Conservation (phyloP, 1,140 invertebrate species). For the Dreissena polymorpha region DNA sequence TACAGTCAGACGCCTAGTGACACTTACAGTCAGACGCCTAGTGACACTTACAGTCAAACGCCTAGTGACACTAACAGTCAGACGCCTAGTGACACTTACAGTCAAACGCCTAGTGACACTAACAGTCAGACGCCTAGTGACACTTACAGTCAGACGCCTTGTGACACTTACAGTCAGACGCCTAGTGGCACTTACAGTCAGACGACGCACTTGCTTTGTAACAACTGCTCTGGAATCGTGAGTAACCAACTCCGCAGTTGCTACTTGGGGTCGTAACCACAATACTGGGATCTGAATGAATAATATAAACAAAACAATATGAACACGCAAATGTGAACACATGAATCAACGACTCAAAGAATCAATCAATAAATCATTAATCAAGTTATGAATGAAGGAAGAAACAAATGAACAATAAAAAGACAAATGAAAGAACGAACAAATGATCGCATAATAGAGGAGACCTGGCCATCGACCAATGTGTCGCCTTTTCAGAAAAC, state of each 20-base stretch:
- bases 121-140: not conserved
- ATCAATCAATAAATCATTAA: too few species aligned
- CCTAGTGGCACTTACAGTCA: not conserved
- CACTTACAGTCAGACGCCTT: not conserved
- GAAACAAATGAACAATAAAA: too few species aligned
- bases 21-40: not conserved
- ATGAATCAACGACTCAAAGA: too few species aligned
- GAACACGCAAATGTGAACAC: too few species aligned
- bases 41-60: not conserved
- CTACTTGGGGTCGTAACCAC: not conserved
- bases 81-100: not conserved
- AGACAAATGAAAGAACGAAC: too few species aligned
- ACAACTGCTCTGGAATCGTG: not conserved
- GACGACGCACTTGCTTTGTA: constrained; percentile 17
- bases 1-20: too few species aligned
- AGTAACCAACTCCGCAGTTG: constrained; percentile 9
- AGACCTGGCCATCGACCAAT: too few species aligned
- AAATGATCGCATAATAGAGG: too few species aligned
- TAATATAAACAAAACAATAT: too few species aligned
- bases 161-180: not conserved
- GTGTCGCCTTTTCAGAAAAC: too few species aligned
- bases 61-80: not conserved
- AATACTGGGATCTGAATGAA: constrained; percentile 27
- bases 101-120: not conserved
- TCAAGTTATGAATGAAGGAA: too few species aligned